These are phyloP conservation scores for Pomatostomus ruficeps DNA, from an alignment of 2,113 vertebrate species.

Conservation along the genomic window DNA sequence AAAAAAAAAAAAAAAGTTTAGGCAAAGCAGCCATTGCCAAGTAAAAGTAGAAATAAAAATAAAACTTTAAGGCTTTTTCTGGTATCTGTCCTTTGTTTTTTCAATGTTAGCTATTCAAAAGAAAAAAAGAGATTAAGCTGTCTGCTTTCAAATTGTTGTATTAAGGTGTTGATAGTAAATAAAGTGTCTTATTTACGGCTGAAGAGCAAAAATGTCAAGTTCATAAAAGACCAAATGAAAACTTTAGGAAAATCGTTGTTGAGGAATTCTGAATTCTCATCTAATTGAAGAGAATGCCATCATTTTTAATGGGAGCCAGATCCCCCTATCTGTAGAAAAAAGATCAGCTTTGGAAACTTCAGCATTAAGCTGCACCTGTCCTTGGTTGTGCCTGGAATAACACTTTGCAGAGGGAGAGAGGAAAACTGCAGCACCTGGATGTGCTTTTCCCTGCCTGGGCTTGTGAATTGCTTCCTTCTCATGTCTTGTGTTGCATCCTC, in stretches of 20 bases:
- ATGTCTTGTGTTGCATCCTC: not conserved
- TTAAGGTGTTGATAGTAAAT: not conserved
- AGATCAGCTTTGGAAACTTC: not conserved
- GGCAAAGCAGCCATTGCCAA: not conserved
- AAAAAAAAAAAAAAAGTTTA: not conserved
- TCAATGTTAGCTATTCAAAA: not conserved
- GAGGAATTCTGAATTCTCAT: not conserved
- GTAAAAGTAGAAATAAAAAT: slow-evolving; percentile 15
- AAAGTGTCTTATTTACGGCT: not conserved
- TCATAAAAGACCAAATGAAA: not conserved
- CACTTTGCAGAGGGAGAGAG: not conserved
- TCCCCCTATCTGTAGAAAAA: not conserved
- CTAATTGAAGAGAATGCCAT: not conserved
- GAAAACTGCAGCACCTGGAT: not conserved
- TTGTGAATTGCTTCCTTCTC: not conserved
- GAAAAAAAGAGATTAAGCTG: not conserved
- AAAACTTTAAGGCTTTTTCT: not conserved
- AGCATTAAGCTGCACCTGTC: not conserved
- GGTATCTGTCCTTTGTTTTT: slow-evolving; percentile 11
- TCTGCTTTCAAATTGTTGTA: not conserved
- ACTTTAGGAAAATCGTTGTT: not conserved
- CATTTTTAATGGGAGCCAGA: not conserved
- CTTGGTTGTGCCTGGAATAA: not conserved
- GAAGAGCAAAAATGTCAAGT: not conserved
- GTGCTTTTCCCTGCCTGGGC: accelerated